Evolutionary conservation across 35 echinoderm and acorn worm genomes (phyloP).

Genomic region (Apostichopus parvimensis): DNA sequence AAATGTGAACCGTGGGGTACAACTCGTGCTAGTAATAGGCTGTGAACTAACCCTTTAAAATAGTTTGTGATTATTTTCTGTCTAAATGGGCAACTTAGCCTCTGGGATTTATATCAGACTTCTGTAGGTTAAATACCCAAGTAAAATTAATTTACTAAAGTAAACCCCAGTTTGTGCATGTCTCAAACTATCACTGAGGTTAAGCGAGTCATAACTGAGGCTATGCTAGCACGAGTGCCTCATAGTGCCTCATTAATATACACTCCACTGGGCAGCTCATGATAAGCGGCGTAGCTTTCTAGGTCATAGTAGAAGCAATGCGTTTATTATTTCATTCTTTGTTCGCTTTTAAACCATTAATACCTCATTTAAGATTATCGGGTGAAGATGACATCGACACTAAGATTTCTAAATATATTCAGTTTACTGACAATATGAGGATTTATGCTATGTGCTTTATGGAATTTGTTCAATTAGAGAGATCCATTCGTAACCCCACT

Average conservation of each 20-base stretch:
- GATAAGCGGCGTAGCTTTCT: conserved; percentile 16
- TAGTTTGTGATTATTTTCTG: too few species aligned
- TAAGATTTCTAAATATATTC: too few species aligned
- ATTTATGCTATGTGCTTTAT: too few species aligned
- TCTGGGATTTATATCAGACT: too few species aligned
- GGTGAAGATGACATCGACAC: too few species aligned
- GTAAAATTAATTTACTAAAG: not conserved
- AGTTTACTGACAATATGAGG: too few species aligned
- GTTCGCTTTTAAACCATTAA: conserved; percentile 6
- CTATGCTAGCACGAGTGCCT: not conserved
- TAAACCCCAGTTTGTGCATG: too few species aligned
- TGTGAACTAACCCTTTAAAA: not conserved
- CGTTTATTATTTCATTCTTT: not conserved
- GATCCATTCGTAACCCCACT: too few species aligned
- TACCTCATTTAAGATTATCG: not conserved
- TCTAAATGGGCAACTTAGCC: too few species aligned
- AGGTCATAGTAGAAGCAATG: not conserved
- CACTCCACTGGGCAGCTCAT: conserved; percentile 40
- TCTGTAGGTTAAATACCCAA: too few species aligned
- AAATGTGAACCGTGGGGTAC: conserved; percentile 1
- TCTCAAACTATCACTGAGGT: not conserved
- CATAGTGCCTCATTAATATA: not conserved
- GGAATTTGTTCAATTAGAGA: too few species aligned
- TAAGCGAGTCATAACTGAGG: not conserved
- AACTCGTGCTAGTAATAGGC: not conserved